A percentile compares a stretch with the other conserved stretches of the same genome.
phyloP scores from a whole-genome alignment of 1,140 invertebrate genomes.

The Lasioglossum albipes region DNA sequence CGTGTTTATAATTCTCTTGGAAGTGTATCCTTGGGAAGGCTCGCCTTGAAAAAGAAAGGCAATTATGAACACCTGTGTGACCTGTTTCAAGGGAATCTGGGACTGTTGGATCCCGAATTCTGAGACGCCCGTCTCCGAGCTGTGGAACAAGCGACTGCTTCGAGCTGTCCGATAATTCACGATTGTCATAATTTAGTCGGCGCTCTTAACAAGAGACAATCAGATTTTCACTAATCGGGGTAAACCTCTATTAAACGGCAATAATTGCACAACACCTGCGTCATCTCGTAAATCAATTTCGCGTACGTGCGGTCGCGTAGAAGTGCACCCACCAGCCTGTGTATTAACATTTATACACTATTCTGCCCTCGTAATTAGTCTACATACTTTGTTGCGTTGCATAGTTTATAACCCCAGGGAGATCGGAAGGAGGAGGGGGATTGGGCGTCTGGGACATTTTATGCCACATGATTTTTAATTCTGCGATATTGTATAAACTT shows the following conservation, averaged over 20 bases:
- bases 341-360: slow-evolving; percentile 22
- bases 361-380: background rate
- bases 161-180: background rate
- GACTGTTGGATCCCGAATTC: background rate
- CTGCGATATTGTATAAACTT: too few relatives aligned
- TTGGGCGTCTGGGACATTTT: background rate
- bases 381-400: slow-evolving; percentile 29
- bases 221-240: slow-evolving; percentile 10
- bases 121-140: background rate
- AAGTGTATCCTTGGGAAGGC: background rate
- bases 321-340: background rate
- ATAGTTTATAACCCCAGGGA: background rate
- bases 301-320: background rate
- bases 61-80: background rate
- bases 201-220: slow-evolving; percentile 1
- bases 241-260: slow-evolving; percentile 22
- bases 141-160: too few relatives aligned
- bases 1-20: background rate
- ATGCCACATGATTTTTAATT: too few relatives aligned
- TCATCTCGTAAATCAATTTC: slow-evolving; percentile 35
- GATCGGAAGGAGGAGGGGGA: too few relatives aligned
- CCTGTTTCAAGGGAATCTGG: background rate
- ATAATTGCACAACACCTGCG: slow-evolving; percentile 38
- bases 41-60: background rate
- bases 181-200: background rate